Base-by-base conservation (phyloP, 35 echinoderm and acorn worm species). In the Apostichopus parvimensis region DNA sequence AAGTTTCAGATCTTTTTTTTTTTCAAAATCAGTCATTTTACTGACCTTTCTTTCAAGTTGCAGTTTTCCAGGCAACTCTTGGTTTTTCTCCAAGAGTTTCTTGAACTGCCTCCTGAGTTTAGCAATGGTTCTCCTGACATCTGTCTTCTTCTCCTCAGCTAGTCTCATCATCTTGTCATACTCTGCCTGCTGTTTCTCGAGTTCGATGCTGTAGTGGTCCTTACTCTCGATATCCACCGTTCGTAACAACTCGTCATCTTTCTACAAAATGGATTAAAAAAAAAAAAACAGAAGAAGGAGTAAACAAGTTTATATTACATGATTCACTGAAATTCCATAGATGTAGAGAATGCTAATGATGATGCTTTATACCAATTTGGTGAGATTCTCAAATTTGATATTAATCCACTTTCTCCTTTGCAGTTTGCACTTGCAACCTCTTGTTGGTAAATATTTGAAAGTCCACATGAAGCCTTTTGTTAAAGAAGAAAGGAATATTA, bases 181-280 rank as follows among this genome's bases (percentile, higher is more conserved):
- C 24, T 99, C 97, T 18, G 97, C 95, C 82, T 99, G 96, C 95
- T 99, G 97, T 57, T 96, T 99, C 93, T 99, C 97, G n/a, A 94
- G 77, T 87, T 99, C 97, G 66, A 99, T 99, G 93, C 97, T 98
- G 95, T 99, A 99, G 87, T 96, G 95, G 17, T 96, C 97, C 59
- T 94, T 94, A 66, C 79, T 94, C 25, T 99, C 97, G 78, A 99
- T 99, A 78, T 99, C 97, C 9, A 87, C 53, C 7, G 94, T 95
- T 56, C 78, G 80, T 22, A 93, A 87, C 26, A 94, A 77, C 22
- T 96, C 93, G 20, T 99, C 97, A 25, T 94, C 97, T 96, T 93
- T 99, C 97, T 99, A 79, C 11, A 72, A 72, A 73, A 73, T 5
- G 6, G 5, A 0, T 20, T 6, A 0, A 9, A 61, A 61, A 7